Conservation (phyloP, 2,113 vertebrate species). For the Callospermophilus lateralis region DNA sequence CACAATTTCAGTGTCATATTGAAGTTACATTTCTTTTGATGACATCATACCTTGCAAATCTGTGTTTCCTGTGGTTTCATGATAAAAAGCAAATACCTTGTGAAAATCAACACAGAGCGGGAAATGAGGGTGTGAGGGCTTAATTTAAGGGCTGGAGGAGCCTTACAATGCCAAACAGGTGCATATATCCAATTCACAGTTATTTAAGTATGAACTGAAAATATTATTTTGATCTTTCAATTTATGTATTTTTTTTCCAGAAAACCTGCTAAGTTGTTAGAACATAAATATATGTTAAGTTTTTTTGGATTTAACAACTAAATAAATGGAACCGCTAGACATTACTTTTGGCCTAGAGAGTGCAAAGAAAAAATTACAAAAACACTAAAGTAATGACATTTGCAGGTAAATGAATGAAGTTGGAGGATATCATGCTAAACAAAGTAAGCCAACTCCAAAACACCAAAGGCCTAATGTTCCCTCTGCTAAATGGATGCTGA, state of each 20-base stretch:
- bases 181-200: background rate
- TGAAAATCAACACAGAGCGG: background rate
- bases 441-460: no score
- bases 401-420: no score
- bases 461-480: no score
- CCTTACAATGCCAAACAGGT: background rate
- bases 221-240: background rate
- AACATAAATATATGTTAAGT: background rate
- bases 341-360: conserved; percentile 1
- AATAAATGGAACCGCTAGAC: background rate
- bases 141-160: background rate
- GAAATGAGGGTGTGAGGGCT: background rate
- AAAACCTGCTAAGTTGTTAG: background rate
- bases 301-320: conserved; percentile 48
- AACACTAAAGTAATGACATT: background rate
- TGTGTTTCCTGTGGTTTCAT: background rate
- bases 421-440: no score
- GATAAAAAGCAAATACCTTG: background rate
- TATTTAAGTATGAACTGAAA: background rate
- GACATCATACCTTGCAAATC: background rate
- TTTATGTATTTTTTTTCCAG: background rate
- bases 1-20: background rate
- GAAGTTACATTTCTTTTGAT: background rate
- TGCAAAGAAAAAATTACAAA: background rate
- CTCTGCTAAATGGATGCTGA: no score